Base-by-base conservation (phyloP, 92 coral and sea anemone species). In the Epizoanthus fatuus region DNA sequence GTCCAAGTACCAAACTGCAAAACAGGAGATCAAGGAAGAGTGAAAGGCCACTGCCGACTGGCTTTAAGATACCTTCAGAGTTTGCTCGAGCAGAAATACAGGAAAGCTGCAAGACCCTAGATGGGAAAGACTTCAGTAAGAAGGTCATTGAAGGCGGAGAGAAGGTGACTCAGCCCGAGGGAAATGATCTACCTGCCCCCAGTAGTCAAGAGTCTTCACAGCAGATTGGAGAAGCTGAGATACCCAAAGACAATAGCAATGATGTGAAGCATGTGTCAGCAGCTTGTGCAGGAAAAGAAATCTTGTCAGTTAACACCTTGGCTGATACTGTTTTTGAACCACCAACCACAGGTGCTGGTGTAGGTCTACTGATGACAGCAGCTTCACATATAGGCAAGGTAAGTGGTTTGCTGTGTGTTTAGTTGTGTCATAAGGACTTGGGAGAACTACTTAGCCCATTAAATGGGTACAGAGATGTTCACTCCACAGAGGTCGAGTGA, bases 11-110 rank as follows among this genome's bases (percentile, higher is more conserved):
- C 63, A 89, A 81, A 80, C 71, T 71, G 54, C 90, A 69, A 74
- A 90, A 72, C 79, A 75, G 84, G 62, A 86, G 98, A 66, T 80
- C 80, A 15, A 74, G 94, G 56, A 92, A 94, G 78, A 81, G 83
- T 17, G 98, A 90, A 47, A 81, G 88, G 45, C 81, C 95, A 25
- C 81, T 87, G 14, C 91, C 92, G 37, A 87, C 94, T 1, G 81
- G 72, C 10, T 81, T n/a, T 8, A 86, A 87, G 58, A 44, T 92
- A 16, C 8, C 17, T 40, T 16, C 5, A 51, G 40, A 71, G 49
- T 35, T 10, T 37, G 22, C 42, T 47, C 67, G 57, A 72, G 69
- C 39, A 29, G 45, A 17, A 42, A 11, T 29, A 19, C 57, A 7
- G 57, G 78, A 84, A 62, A 45, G 38, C 35, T 25, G 62, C 15